Evolutionary conservation across 2,888 invertebrate species (phyloP), one percentile per base, ranked within the genome.

Genomic region (Laothoe populi): DNA sequence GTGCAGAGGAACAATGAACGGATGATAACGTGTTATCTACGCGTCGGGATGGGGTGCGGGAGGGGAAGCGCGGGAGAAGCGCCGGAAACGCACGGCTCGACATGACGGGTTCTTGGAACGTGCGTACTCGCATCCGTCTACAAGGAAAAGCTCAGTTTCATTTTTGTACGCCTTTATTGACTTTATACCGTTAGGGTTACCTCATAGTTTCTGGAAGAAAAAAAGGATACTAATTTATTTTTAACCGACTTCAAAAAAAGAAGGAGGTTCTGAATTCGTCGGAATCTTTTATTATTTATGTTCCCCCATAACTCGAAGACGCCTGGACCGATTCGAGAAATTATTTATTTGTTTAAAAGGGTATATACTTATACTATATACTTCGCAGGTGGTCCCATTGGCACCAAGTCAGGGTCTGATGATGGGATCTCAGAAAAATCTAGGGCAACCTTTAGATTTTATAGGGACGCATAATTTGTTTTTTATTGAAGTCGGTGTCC

Each of bases 11-110:
- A 92, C 92, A 92, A 92, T 89, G 87, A 89, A 83, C 88, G 88
- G 88, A 90, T 87, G 92, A 92, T 92, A 92, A 90, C 82, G 79
- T 82, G 86, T 90, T 92, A 92, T 92, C 92, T 89, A 77, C 73
- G 70, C 69, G 72, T 74, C 74, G 60, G 73, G 75, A 63, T 64
- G 76, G 75, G 63, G 65, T 75, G 72, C 74, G 78, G 72, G 73
- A 75, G 73, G 75, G 77, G 62, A 58, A 45, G 44, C 71, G 68
- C 64, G 77, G 72, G 78, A 77, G 72, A 76, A 77, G 75, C 83
- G 82, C 86, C 89, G 90, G 90, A 90, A 86, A 82, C 78, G 75
- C 69, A 70, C 82, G 74, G 75, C 77, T 72, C 81, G 79, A 82
- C 76, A 84, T 80, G 80, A 78, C 83, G 81, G 80, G 81, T 83